Percentiles rank a stretch among this genome's conserved stretches.
Evolutionary conservation across 53 echinoderm and acorn worm genomes (phyloP).

Genomic region (Henricia sp.): DNA sequence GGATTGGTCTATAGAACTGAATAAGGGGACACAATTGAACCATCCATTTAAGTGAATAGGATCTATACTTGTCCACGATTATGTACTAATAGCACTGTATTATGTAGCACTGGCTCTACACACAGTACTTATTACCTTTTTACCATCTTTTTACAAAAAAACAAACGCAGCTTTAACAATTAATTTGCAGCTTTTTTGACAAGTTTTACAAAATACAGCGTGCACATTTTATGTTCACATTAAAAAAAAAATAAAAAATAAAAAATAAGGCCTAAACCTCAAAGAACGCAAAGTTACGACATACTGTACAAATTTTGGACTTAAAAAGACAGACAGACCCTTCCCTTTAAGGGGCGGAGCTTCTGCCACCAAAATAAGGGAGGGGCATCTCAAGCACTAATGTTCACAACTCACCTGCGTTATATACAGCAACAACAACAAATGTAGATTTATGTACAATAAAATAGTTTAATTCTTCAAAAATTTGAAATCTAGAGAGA

Average conservation of each 20-base stretch:
- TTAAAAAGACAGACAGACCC: conserved; percentile 36
- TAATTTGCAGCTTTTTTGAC: conserved; percentile 39
- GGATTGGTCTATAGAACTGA: too few relatives aligned
- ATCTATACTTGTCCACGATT: too few relatives aligned
- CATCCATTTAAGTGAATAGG: too few relatives aligned
- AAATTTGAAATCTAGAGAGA: background rate
- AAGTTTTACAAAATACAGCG: conserved; percentile 29
- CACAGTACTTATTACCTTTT: background rate
- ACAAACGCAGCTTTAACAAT: conserved; percentile 38
- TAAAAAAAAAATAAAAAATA: background rate
- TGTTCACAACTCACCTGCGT: conserved; percentile 52
- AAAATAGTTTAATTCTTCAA: conserved; percentile 24
- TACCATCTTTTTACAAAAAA: background rate
- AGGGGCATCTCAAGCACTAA: conserved; percentile 16
- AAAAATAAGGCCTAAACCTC: conserved; percentile 4
- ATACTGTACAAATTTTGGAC: conserved; percentile 40
- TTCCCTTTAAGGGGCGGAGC: background rate
- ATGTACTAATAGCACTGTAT: too few relatives aligned
- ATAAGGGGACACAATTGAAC: too few relatives aligned
- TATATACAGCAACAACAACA: conserved; percentile 57
- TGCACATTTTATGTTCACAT: conserved; percentile 57
- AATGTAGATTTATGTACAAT: conserved; percentile 42
- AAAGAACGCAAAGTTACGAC: conserved; percentile 23
- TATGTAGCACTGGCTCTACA: too few relatives aligned
- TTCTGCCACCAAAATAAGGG: background rate